These are phyloP conservation scores for Scylla paramamosain DNA, from an alignment of 1,140 invertebrate genomes.

Conservation along the genomic window DNA sequence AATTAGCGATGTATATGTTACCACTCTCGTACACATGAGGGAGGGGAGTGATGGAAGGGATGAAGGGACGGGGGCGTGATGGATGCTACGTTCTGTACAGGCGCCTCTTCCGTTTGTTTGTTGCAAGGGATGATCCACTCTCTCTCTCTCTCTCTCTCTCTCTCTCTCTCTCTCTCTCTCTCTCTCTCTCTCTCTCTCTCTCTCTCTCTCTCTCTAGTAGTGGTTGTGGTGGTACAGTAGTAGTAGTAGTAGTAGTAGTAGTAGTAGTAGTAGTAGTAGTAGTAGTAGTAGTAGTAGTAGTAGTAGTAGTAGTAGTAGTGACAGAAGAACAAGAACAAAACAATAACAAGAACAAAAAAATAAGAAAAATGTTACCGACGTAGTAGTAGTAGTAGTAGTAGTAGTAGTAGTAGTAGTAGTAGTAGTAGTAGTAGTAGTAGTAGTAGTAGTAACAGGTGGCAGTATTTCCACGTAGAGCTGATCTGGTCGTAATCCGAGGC, in stretches of 20 bases:
- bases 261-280: constrained; percentile 10
- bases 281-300: constrained; percentile 22
- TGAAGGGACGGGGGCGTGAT: too few relatives aligned
- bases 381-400: constrained; percentile 3
- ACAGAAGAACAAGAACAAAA: neutral
- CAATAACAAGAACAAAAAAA: neutral
- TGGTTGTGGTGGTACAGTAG: neutral
- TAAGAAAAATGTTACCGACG: neutral
- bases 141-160: neutral
- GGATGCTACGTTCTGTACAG: too few relatives aligned
- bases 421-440: constrained; percentile 17
- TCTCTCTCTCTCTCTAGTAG: neutral
- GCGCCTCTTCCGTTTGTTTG: too few relatives aligned
- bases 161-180: neutral
- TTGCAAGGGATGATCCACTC: too few relatives aligned
- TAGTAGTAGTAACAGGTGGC: neutral
- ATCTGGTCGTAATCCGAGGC: neutral
- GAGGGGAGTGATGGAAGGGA: too few relatives aligned
- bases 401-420: constrained; percentile 13
- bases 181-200: neutral
- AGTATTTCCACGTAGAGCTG: neutral
- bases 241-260: neutral
- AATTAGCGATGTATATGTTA: neutral
- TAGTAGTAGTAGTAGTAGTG: constrained; percentile 3
- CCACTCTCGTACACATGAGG: too few relatives aligned